Conservation (phyloP, 2,113 vertebrate species). For the Brienomyrus longianalis region DNA sequence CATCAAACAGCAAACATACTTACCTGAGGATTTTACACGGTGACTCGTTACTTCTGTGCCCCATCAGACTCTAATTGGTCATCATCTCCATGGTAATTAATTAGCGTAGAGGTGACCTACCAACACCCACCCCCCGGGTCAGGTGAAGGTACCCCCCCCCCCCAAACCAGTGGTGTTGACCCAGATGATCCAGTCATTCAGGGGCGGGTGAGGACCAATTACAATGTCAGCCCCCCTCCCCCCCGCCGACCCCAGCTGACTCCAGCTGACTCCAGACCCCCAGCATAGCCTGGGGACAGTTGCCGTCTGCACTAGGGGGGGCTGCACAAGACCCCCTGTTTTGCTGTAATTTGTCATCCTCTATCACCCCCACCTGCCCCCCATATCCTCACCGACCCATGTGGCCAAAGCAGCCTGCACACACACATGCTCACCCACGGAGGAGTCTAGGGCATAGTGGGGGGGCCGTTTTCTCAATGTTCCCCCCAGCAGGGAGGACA, state of each 20-base stretch:
- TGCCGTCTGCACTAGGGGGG: slow-evolving; percentile 40
- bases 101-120: neutral
- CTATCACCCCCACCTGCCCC: neutral
- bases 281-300: slow-evolving; percentile 59
- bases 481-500: neutral
- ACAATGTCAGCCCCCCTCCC: neutral
- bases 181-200: slow-evolving; percentile 60
- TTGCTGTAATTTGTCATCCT: neutral
- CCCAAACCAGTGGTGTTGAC: slow-evolving; percentile 61
- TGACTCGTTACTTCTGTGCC: neutral
- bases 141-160: slow-evolving; percentile 53
- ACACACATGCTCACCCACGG: neutral
- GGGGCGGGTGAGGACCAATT: slow-evolving; percentile 40
- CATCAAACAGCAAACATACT: neutral
- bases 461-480: neutral
- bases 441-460: neutral
- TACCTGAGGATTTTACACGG: neutral
- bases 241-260: slow-evolving; percentile 16
- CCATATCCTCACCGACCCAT: neutral
- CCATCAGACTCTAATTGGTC: neutral
- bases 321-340: neutral
- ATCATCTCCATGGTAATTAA: neutral
- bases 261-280: slow-evolving; percentile 35
- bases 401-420: neutral
- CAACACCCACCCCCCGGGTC: neutral